Conservation (phyloP, 1,140 invertebrate genomes). For the Caenorhabditis brenneri region DNA sequence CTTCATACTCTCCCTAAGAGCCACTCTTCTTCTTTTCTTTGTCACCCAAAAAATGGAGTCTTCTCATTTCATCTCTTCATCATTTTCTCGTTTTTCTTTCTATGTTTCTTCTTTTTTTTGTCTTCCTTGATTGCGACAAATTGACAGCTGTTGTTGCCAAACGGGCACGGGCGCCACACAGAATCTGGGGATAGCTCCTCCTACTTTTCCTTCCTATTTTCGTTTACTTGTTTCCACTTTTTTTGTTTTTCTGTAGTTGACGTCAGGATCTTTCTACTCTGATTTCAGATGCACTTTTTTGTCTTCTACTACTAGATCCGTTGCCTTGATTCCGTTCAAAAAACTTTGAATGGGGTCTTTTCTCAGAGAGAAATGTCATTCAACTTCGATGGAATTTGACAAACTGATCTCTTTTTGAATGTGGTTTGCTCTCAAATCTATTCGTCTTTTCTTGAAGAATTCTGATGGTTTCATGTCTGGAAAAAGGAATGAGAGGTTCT, state of each 20-base stretch:
- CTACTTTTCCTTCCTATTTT: not conserved
- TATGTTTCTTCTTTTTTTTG: conserved; percentile 3
- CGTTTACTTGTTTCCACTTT: too few relatives aligned
- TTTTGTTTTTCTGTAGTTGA: not conserved
- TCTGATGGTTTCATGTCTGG: too few relatives aligned
- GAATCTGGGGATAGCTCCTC: not conserved
- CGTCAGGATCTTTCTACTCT: not conserved
- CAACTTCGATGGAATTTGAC: not conserved
- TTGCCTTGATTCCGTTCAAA: not conserved
- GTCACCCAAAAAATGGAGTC: not conserved
- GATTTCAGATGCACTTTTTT: not conserved
- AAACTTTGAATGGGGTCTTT: not conserved
- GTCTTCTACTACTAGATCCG: not conserved
- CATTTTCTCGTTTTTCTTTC: not conserved
- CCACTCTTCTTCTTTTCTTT: not conserved
- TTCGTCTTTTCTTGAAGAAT: not conserved
- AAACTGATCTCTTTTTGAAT: not conserved
- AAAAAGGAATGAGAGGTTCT: too few relatives aligned
- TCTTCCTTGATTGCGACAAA: conserved; percentile 18
- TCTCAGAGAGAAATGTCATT: too few relatives aligned
- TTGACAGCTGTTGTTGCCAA: conserved; percentile 33
- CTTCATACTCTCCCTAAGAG: not conserved
- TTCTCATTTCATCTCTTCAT: not conserved
- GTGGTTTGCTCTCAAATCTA: not conserved
- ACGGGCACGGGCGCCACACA: conserved; percentile 15